A percentile compares a stretch with the other conserved stretches of the same genome.
Conservation (phyloP, 2,113 vertebrate species). For the Galeopterus variegatus region DNA sequence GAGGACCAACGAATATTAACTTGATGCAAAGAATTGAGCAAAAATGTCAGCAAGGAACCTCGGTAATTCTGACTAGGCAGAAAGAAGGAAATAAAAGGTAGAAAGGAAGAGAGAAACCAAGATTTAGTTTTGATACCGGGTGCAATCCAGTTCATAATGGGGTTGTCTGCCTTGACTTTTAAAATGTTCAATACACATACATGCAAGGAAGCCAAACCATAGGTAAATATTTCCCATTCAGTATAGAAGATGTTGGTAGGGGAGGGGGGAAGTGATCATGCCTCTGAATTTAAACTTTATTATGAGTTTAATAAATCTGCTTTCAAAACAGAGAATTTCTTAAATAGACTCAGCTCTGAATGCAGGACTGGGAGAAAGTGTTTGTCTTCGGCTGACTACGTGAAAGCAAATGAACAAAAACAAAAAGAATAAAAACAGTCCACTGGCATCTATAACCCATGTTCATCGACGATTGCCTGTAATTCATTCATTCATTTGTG, state of each 20-base stretch:
- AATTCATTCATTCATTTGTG: neutral
- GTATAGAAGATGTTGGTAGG: neutral
- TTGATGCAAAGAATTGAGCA: conserved; percentile 33
- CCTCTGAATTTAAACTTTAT: conserved; percentile 17
- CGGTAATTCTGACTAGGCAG: neutral
- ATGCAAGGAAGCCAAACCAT: conserved; percentile 50
- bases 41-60: conserved; percentile 50
- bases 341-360: neutral
- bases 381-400: neutral
- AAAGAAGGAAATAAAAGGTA: conserved; percentile 44
- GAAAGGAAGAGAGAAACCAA: conserved; percentile 61
- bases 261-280: neutral
- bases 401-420: neutral
- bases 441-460: neutral
- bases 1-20: conserved; percentile 35
- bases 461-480: neutral
- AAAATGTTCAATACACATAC: conserved; percentile 45
- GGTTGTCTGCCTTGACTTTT: conserved; percentile 73
- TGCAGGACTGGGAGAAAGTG: neutral
- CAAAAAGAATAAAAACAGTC: neutral
- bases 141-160: conserved; percentile 31
- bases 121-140: conserved; percentile 51
- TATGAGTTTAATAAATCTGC: conserved; percentile 63
- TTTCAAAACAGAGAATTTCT: conserved; percentile 41
- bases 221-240: neutral